Evolutionary conservation across 2,888 invertebrate genomes (phyloP).

Genomic region (Microplitis manilae): DNA sequence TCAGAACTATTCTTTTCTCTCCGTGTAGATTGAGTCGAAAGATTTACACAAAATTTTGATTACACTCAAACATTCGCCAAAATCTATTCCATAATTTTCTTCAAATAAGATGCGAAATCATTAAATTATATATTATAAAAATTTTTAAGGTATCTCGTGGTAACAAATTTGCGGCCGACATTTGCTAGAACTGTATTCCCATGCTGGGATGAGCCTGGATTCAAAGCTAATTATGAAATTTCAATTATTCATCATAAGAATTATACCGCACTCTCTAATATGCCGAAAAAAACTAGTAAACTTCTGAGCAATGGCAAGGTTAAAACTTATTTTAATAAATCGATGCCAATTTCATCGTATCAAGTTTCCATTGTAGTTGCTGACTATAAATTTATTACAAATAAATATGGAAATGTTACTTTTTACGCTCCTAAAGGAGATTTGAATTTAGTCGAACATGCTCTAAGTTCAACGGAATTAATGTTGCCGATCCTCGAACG

Average conservation of each 20-base stretch:
- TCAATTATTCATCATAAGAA: conserved; percentile 75
- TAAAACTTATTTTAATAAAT: conserved; percentile 57
- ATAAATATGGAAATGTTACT: conserved; percentile 65
- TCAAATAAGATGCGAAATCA: too few species aligned
- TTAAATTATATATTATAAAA: neutral
- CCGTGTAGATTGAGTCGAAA: too few species aligned
- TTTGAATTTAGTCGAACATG: conserved; percentile 81
- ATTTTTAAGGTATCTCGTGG: conserved; percentile 74
- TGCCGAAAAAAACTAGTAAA: conserved; percentile 37
- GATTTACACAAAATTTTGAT: too few species aligned
- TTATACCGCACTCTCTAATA: conserved; percentile 69
- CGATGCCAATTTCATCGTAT: conserved; percentile 82
- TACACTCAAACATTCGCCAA: too few species aligned
- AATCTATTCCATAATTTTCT: too few species aligned
- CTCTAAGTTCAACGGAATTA: conserved; percentile 83
- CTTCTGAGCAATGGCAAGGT: conserved; percentile 41
- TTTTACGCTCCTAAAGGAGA: conserved; percentile 82
- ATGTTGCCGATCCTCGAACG: conserved; percentile 82
- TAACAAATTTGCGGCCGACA: conserved; percentile 80
- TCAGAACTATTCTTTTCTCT: too few species aligned
- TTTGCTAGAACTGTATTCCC: conserved; percentile 81
- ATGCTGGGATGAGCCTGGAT: conserved; percentile 82
- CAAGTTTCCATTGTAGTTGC: conserved; percentile 84
- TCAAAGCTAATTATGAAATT: conserved; percentile 79
- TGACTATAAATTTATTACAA: conserved; percentile 67